A percentile compares a stretch with the other conserved stretches of the same genome.
Conservation (phyloP, 35 echinoderm and acorn worm species). For the Ophiothrix spiculata region DNA sequence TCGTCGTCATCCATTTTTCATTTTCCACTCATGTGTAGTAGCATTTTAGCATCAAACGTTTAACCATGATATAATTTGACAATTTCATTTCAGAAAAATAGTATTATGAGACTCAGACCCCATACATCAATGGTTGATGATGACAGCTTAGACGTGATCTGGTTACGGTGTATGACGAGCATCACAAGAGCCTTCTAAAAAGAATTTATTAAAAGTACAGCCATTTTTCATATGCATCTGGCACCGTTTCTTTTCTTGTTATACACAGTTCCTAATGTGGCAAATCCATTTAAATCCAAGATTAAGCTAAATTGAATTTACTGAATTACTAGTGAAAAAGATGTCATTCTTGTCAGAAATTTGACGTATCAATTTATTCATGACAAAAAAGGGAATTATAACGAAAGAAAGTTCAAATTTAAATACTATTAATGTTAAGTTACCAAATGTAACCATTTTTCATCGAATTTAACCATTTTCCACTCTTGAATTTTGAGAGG, state of each 20-base stretch:
- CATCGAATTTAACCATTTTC: too few relatives aligned
- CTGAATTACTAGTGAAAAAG: background rate
- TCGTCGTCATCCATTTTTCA: background rate
- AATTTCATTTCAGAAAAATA: conserved; percentile 6
- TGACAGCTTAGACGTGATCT: background rate
- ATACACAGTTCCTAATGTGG: background rate
- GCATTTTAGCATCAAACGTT: background rate
- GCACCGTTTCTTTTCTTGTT: background rate
- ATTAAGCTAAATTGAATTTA: background rate
- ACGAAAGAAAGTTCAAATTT: too few relatives aligned
- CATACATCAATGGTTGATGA: background rate
- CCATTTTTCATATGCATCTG: background rate
- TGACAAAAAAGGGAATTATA: too few relatives aligned
- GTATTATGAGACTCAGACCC: background rate
- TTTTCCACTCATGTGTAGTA: too few relatives aligned
- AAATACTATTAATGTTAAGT: too few relatives aligned
- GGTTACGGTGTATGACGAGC: background rate
- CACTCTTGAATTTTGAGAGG: too few relatives aligned
- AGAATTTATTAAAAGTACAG: too few relatives aligned
- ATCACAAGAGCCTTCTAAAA: too few relatives aligned
- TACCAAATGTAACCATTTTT: too few relatives aligned
- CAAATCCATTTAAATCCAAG: background rate
- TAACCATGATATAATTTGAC: background rate
- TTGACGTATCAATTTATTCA: background rate
- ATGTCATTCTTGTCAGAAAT: background rate